Conservation (phyloP, 2,797 vertebrate species). For the Hippoglossus hippoglossus region DNA sequence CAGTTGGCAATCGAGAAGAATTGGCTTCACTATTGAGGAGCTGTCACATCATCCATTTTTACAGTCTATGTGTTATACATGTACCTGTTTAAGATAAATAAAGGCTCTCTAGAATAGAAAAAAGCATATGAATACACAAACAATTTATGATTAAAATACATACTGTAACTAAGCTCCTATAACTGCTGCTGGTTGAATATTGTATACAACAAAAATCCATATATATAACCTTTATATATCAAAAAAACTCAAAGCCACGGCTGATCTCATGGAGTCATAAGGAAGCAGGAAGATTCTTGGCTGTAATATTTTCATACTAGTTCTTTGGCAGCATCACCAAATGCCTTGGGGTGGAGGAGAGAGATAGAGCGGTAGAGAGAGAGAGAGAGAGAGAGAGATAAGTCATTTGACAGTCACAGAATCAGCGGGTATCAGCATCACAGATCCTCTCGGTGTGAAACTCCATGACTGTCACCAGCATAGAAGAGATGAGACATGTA, state of each 20-base stretch:
- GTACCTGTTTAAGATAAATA: constrained; percentile 11
- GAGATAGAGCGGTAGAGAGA: constrained; percentile 2
- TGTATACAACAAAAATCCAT: background rate
- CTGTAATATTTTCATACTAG: constrained; percentile 59
- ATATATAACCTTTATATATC: background rate
- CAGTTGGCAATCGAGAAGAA: too few relatives aligned
- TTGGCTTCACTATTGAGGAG: too few relatives aligned
- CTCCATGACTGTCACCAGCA: constrained; percentile 56
- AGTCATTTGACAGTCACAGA: constrained; percentile 70
- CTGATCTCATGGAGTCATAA: constrained; percentile 47
- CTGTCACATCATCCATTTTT: too few relatives aligned
- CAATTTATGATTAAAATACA: constrained; percentile 7
- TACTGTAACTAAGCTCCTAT: background rate
- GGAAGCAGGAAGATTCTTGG: constrained; percentile 55
- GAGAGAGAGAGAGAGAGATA: constrained; percentile 13
- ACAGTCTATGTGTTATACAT: background rate
- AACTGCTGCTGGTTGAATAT: background rate
- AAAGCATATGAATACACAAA: background rate
- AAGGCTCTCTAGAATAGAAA: background rate
- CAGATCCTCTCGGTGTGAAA: constrained; percentile 70
- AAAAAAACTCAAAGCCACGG: constrained; percentile 31
- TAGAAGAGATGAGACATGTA: constrained; percentile 57
- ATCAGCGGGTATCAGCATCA: constrained; percentile 68
- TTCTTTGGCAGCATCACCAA: constrained; percentile 59
- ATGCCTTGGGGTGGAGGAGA: constrained; percentile 37